phyloP scores from a whole-genome alignment of 1,140 invertebrate species.

The Panagrolaimus sp. region DNA sequence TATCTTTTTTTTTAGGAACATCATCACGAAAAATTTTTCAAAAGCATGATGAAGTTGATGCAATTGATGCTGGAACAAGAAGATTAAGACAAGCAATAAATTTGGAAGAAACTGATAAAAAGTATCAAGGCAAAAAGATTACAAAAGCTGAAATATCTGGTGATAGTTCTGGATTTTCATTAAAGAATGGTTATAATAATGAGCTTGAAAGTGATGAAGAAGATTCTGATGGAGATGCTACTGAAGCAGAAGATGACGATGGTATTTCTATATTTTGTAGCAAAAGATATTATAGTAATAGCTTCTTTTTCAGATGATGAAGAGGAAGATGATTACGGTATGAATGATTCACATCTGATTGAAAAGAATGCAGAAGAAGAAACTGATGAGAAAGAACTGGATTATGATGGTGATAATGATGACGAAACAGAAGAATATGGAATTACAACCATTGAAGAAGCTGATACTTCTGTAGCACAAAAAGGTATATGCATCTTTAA shows the following conservation, averaged over 20 bases:
- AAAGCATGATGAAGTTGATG: not conserved
- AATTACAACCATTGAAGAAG: not conserved
- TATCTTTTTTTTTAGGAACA: not conserved
- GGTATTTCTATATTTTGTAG: too few species aligned
- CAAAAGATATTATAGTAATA: too few species aligned
- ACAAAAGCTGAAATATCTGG: not conserved
- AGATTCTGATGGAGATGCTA: not conserved
- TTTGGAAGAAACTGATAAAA: not conserved
- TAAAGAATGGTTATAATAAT: not conserved
- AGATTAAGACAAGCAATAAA: conserved; percentile 3
- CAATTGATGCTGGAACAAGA: not conserved
- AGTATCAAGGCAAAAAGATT: conserved; percentile 3
- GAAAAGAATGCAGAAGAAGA: not conserved
- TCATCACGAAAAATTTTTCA: not conserved
- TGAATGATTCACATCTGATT: not conserved
- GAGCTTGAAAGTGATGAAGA: not conserved
- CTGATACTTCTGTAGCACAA: not conserved
- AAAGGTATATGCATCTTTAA: not conserved
- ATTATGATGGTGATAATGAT: not conserved
- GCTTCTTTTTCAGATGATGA: not conserved
- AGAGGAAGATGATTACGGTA: not conserved
- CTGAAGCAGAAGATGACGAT: not conserved
- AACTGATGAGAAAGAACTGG: not conserved
- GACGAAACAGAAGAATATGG: not conserved
- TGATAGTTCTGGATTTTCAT: conserved; percentile 9